Evolutionary conservation across 1,140 invertebrate genomes (phyloP).

Genomic region (Phymastichus coffea): DNA sequence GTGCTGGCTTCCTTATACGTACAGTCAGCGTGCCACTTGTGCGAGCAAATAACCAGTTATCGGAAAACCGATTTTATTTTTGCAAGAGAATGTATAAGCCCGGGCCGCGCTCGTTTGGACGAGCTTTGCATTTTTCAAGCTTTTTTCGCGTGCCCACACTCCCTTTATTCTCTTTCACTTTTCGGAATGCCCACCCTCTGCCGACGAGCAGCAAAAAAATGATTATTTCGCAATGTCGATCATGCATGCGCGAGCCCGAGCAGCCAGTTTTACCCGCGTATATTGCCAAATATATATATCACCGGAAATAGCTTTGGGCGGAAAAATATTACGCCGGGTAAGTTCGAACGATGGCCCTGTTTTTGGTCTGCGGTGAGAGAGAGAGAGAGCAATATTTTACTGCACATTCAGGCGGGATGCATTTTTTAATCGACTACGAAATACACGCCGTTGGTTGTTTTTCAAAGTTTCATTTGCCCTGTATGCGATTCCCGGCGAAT

Average conservation of each 20-base stretch:
- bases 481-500: too few relatives aligned
- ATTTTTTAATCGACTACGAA: too few relatives aligned
- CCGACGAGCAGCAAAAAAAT: too few relatives aligned
- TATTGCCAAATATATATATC: conserved; percentile 5
- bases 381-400: conserved; percentile 6
- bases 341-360: conserved; percentile 8
- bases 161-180: not conserved
- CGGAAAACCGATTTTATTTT: conserved; percentile 55
- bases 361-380: not conserved
- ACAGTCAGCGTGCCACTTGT: conserved; percentile 53
- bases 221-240: conserved; percentile 21
- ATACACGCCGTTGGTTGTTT: too few relatives aligned
- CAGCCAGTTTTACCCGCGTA: not conserved
- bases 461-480: too few relatives aligned
- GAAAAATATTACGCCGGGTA: not conserved
- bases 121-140: conserved; percentile 17
- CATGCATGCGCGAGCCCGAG: conserved; percentile 14
- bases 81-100: conserved; percentile 19
- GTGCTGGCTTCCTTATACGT: conserved; percentile 51
- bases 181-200: not conserved
- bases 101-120: not conserved
- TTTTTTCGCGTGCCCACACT: not conserved
- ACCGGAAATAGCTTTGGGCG: conserved; percentile 6
- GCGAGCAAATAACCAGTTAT: conserved; percentile 54
- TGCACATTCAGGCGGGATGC: too few relatives aligned